Evolutionary conservation across 1,140 invertebrate genomes (phyloP).

Genomic region (Eupristina koningsbergeri): DNA sequence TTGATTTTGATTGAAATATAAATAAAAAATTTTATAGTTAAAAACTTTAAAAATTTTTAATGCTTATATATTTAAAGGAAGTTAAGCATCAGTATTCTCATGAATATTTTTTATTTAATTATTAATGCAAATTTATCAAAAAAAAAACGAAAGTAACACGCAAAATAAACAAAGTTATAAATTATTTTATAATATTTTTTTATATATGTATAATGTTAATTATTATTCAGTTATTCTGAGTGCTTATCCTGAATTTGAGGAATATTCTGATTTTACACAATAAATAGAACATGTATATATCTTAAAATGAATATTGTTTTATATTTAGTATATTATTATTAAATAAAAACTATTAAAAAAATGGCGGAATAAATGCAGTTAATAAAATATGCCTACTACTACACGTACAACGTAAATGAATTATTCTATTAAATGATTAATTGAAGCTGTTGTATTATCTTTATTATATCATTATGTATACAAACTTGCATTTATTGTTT

Average conservation of each 20-base stretch:
- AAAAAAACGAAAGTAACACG: constrained; percentile 46
- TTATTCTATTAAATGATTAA: neutral
- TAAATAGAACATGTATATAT: neutral
- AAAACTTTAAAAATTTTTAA: constrained; percentile 24
- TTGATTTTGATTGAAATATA: constrained; percentile 17
- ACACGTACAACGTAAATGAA: neutral
- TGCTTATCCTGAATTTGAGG: neutral
- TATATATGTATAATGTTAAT: neutral
- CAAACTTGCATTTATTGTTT: no score
- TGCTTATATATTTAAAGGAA: constrained; percentile 40
- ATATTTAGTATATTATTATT: neutral
- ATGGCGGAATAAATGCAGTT: neutral
- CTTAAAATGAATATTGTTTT: neutral
- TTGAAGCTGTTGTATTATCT: no score
- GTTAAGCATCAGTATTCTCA: constrained; percentile 63
- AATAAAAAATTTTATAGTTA: constrained; percentile 28
- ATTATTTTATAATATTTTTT: constrained; percentile 33
- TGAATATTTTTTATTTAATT: constrained; percentile 58
- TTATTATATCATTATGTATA: no score
- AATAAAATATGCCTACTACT: neutral
- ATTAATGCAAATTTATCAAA: constrained; percentile 60
- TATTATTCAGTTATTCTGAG: constrained; percentile 5
- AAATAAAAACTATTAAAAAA: neutral
- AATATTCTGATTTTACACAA: neutral
- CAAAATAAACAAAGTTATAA: constrained; percentile 32